Conservation (phyloP, 2,113 vertebrate species). For the Zeus faber region DNA sequence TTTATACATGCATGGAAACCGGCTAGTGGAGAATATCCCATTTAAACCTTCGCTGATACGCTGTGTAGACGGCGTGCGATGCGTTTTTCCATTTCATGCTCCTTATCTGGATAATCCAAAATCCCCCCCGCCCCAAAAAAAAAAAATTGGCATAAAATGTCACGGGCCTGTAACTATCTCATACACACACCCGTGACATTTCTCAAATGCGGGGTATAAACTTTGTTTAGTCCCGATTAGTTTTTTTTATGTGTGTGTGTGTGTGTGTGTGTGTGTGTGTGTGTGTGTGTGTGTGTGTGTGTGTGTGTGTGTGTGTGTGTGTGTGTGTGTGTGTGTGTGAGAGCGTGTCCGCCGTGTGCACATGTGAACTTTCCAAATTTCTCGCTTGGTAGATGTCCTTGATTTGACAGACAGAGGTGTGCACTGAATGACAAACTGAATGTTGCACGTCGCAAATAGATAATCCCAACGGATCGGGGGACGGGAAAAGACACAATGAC, state of each 20-base stretch:
- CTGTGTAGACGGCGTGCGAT: constrained; percentile 41
- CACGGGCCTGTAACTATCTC: constrained; percentile 46
- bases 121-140: no score
- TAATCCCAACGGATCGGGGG: constrained; percentile 38
- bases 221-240: constrained; percentile 33
- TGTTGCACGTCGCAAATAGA: constrained; percentile 40
- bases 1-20: constrained; percentile 30
- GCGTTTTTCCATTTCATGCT: constrained; percentile 29
- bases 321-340: background rate
- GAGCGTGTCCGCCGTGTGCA: background rate
- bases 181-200: constrained; percentile 56
- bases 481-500: constrained; percentile 46
- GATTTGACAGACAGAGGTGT: constrained; percentile 41
- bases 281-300: constrained; percentile 9
- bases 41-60: constrained; percentile 49
- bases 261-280: constrained; percentile 8
- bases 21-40: constrained; percentile 31
- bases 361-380: constrained; percentile 22
- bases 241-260: constrained; percentile 8
- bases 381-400: constrained; percentile 39
- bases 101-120: constrained; percentile 56
- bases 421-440: constrained; percentile 26
- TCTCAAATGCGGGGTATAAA: constrained; percentile 36
- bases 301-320: background rate
- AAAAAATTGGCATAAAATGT: constrained; percentile 60